phyloP scores from a whole-genome alignment of 1,140 invertebrate species.

The Drosophila pseudoananassae region DNA sequence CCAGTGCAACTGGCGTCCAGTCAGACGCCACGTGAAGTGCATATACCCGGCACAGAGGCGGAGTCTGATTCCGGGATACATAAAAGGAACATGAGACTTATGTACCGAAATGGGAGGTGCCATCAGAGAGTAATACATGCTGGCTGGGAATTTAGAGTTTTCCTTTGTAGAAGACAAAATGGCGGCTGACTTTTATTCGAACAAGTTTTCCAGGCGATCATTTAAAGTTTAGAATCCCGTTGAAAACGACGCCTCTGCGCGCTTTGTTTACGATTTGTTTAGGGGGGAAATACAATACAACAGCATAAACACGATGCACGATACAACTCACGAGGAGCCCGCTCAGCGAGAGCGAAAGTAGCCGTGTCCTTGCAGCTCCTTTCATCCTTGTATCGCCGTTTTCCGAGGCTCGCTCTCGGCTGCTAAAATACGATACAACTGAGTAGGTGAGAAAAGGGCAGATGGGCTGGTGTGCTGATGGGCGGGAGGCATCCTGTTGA shows the following conservation, averaged over 20 bases:
- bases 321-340: constrained; percentile 40
- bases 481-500: constrained; percentile 65
- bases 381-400: constrained; percentile 67
- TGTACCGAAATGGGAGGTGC: constrained; percentile 65
- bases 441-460: not conserved
- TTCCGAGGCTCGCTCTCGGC: constrained; percentile 62
- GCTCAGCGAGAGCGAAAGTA: constrained; percentile 70
- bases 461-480: not conserved
- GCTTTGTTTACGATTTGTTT: constrained; percentile 82
- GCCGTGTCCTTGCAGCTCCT: constrained; percentile 31
- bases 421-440: constrained; percentile 70
- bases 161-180: constrained; percentile 55
- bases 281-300: constrained; percentile 56
- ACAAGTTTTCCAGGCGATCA: constrained; percentile 4
- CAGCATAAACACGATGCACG: constrained; percentile 65
- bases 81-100: constrained; percentile 43
- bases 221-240: constrained; percentile 21
- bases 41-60: constrained; percentile 72
- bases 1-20: constrained; percentile 49
- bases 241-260: constrained; percentile 63
- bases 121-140: constrained; percentile 28
- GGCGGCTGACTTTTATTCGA: constrained; percentile 29
- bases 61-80: constrained; percentile 57
- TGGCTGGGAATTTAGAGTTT: not conserved
- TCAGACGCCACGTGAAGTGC: constrained; percentile 45